These are phyloP conservation scores for Lasaia peninsularis DNA, from an alignment of 1,140 invertebrate genomes.

Conservation along the genomic window DNA sequence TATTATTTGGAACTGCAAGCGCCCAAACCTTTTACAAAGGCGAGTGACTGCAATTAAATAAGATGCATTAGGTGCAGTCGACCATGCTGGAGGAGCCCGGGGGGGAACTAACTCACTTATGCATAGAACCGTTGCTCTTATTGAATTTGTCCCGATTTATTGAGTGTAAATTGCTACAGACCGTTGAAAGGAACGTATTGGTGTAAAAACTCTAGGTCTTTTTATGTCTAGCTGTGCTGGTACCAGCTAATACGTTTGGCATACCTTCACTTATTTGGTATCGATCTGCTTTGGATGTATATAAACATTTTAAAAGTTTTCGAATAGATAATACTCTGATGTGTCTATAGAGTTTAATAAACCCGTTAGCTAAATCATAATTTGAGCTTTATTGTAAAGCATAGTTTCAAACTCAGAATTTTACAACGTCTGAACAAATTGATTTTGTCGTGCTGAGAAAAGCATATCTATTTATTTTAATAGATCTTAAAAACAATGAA, in stretches of 20 bases:
- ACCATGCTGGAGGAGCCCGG: slow-evolving; percentile 16
- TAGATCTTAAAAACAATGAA: too few relatives aligned
- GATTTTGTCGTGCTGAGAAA: too few relatives aligned
- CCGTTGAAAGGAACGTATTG: slow-evolving; percentile 16
- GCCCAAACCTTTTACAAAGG: neutral
- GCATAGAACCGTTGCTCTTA: slow-evolving; percentile 29
- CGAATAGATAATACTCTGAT: too few relatives aligned
- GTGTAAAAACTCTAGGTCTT: slow-evolving; percentile 3
- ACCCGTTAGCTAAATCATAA: too few relatives aligned
- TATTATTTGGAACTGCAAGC: neutral
- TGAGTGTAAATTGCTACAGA: slow-evolving; percentile 41
- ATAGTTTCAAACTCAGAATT: too few relatives aligned
- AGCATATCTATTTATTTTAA: too few relatives aligned
- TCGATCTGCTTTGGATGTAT: neutral
- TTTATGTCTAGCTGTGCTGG: neutral
- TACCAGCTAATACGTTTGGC: neutral
- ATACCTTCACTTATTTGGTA: neutral
- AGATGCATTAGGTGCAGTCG: slow-evolving; percentile 36
- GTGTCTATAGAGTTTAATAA: too few relatives aligned
- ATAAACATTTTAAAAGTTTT: too few relatives aligned
- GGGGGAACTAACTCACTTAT: slow-evolving; percentile 32
- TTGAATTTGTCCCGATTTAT: slow-evolving; percentile 39
- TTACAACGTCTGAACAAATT: too few relatives aligned
- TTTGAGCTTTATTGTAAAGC: too few relatives aligned
- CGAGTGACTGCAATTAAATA: slow-evolving; percentile 30